Evolutionary conservation across 1,140 invertebrate genomes (phyloP).

Genomic region (Lepidurus arcticus): DNA sequence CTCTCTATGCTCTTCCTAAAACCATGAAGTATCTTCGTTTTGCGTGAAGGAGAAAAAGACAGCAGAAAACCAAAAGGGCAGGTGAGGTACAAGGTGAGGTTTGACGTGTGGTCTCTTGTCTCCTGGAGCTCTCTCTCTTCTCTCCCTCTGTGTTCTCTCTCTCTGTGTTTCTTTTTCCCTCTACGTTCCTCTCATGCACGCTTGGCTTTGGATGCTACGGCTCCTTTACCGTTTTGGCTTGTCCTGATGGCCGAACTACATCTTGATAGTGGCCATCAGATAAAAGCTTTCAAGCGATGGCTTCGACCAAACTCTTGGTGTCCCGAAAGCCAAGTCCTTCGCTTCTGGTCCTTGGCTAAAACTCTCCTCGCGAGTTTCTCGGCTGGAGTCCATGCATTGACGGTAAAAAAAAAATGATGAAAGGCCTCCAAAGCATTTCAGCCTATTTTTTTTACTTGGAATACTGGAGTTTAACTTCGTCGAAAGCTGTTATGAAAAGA

Average conservation of each 20-base stretch:
- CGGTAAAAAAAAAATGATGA: too few relatives aligned
- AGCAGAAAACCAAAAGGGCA: too few relatives aligned
- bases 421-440: too few relatives aligned
- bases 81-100: background rate
- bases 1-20: background rate
- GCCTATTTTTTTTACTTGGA: too few relatives aligned
- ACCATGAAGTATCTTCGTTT: background rate
- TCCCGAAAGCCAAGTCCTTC: background rate
- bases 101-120: constrained; percentile 12
- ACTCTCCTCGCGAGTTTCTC: background rate
- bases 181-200: background rate
- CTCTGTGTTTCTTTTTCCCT: background rate
- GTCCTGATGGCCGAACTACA: constrained; percentile 1
- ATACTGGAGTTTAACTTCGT: too few relatives aligned
- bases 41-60: background rate
- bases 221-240: background rate
- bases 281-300: constrained; percentile 14
- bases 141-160: background rate
- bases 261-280: constrained; percentile 21
- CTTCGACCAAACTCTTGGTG: background rate
- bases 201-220: background rate
- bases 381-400: too few relatives aligned
- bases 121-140: background rate
- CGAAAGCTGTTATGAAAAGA: too few relatives aligned
- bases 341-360: background rate